phyloP scores from a whole-genome alignment of 2,113 vertebrate genomes.

The Anser brachyrhynchus region DNA sequence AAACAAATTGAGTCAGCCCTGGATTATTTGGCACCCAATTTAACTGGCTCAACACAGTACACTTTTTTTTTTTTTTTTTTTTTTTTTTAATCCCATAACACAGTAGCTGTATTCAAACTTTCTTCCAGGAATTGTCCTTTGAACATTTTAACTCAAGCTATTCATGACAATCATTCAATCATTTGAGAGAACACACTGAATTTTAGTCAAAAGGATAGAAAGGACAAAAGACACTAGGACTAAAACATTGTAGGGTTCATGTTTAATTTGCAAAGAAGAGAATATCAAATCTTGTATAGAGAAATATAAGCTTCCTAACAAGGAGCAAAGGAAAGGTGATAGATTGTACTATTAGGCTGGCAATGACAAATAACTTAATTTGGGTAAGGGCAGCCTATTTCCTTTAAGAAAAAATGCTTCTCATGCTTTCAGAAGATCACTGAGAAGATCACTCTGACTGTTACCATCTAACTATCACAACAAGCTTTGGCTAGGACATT shows the following conservation, averaged over 20 bases:
- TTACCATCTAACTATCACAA: neutral
- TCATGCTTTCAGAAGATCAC: neutral
- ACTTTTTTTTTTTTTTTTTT: neutral
- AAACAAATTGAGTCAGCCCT: neutral
- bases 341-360: neutral
- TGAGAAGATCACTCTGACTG: neutral
- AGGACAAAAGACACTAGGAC: neutral
- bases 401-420: neutral
- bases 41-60: neutral
- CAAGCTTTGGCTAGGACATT: no score
- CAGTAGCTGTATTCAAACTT: neutral
- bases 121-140: neutral
- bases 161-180: neutral
- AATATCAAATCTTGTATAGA: neutral
- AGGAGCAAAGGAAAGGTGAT: neutral
- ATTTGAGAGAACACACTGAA: neutral
- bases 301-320: neutral
- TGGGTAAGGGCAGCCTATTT: neutral
- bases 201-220: neutral
- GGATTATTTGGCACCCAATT: neutral
- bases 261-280: neutral
- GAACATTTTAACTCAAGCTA: neutral
- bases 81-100: neutral
- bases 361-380: neutral
- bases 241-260: neutral